Conservation (phyloP, 2,888 invertebrate genomes). For the Lobophora halterata region DNA sequence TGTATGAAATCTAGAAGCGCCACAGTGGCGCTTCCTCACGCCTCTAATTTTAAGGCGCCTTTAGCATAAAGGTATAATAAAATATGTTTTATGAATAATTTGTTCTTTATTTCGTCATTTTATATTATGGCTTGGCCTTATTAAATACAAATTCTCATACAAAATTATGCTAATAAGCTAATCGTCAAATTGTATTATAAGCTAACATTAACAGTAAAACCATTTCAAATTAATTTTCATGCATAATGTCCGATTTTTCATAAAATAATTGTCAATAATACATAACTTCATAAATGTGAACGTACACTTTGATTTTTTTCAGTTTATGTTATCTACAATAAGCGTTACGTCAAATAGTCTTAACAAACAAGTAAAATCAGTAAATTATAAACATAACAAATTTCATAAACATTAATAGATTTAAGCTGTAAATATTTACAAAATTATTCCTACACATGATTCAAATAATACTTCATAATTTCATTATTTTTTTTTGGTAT, state of each 20-base stretch:
- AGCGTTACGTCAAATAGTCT: too few species aligned
- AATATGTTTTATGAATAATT: constrained; percentile 4
- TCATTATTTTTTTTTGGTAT: constrained; percentile 29
- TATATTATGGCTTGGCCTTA: constrained; percentile 29
- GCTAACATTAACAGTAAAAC: constrained; percentile 13
- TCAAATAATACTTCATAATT: constrained; percentile 31
- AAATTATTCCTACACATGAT: constrained; percentile 27
- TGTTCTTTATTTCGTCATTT: constrained; percentile 23
- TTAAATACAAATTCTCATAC: constrained; percentile 30
- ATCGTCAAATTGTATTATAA: constrained; percentile 6
- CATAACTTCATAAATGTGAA: neutral
- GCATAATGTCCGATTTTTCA: constrained; percentile 2
- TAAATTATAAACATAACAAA: constrained; percentile 2
- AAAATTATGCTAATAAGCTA: constrained; percentile 27
- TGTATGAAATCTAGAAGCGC: too few species aligned
- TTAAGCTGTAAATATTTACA: constrained; percentile 18
- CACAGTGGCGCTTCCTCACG: too few species aligned
- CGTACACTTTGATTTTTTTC: too few species aligned
- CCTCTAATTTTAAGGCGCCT: too few species aligned
- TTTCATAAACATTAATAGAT: constrained; percentile 11
- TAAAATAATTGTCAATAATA: neutral
- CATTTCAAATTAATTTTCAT: constrained; percentile 7
- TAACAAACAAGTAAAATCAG: neutral
- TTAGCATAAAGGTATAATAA: too few species aligned
- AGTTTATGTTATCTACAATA: too few species aligned